Evolutionary conservation across 2,797 vertebrate genomes (phyloP), one percentile per base, ranked within the genome.

Genomic region (Delichon dasypus): DNA sequence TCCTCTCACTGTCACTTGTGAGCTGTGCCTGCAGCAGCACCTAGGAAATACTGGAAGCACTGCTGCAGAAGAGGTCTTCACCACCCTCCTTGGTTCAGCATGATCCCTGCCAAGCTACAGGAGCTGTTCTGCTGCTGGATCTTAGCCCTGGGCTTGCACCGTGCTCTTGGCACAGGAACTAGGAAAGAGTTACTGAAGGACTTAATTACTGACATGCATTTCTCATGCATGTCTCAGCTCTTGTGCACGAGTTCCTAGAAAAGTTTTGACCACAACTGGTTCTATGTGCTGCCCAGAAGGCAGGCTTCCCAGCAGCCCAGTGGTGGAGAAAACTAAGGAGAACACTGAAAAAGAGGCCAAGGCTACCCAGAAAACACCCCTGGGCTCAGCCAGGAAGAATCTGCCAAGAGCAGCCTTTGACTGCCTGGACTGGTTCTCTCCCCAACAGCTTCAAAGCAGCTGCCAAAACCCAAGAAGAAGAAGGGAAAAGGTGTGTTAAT

Each of bases 351-450:
- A 62, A 48, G 64, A 55, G 16, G 50, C 64, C 42, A 53, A 80
- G 45, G 68, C 68, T 91, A 65, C 65, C 79, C 75, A 88, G 82
- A n/a, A 93, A 94, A 88, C 0, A 7, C 32, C 18, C 16, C 67
- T 64, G 30, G 78, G 78, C 76, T 95, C 36, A 88, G 68, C 26
- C 62, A 80, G 82, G 53, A 66, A 88, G 45, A 58, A 48, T 66
- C 81, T 85, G 93, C 57, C 71, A 95, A 57, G 23, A 92, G 78
- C 93, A 91, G 93, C 65, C 68, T 72, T 48, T 30, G 50, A 78
- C 91, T 89, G 95, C 94, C 93, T 92, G 58, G 82, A 85, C 94
- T 85, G 62, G 89, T 91, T 95, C 79, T 85, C 75, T 93, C 91
- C 57, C 81, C 78, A 88, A 81, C 72, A 77, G 47, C 51, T 90